These are phyloP conservation scores for Homarus americanus DNA, from an alignment of 1,140 invertebrate genomes.

Conservation along the genomic window DNA sequence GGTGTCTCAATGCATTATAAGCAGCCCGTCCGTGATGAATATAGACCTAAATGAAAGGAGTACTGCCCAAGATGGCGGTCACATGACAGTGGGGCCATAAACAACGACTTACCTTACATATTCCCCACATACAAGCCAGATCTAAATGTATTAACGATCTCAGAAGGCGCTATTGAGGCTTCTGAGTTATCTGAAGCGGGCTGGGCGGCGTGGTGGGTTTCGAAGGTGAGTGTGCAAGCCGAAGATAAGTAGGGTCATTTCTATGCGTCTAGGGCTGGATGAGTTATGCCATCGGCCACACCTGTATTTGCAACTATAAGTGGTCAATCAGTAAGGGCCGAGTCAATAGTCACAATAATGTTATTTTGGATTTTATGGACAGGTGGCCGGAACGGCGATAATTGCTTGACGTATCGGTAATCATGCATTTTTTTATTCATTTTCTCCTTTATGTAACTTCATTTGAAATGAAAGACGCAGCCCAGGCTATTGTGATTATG, in stretches of 20 bases:
- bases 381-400: conserved; percentile 24
- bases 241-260: conserved; percentile 44
- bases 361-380: conserved; percentile 56
- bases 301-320: conserved; percentile 60
- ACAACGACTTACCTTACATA: too few species aligned
- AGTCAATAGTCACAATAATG: conserved; percentile 33
- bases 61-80: neutral
- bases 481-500: conserved; percentile 36
- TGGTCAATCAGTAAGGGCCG: conserved; percentile 51
- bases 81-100: neutral
- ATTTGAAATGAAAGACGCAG: conserved; percentile 54
- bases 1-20: neutral
- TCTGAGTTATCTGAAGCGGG: neutral
- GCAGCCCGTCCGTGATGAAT: neutral
- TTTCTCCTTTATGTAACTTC: conserved; percentile 57
- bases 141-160: neutral
- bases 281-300: conserved; percentile 51
- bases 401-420: conserved; percentile 39
- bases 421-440: conserved; percentile 47
- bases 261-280: conserved; percentile 47
- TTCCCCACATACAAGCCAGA: neutral
- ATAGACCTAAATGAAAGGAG: neutral
- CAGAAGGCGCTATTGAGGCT: neutral
- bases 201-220: conserved; percentile 15
- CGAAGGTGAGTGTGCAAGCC: conserved; percentile 11